Evolutionary conservation across 2,797 vertebrate species (phyloP).

Genomic region (Notolepis coatsorum): DNA sequence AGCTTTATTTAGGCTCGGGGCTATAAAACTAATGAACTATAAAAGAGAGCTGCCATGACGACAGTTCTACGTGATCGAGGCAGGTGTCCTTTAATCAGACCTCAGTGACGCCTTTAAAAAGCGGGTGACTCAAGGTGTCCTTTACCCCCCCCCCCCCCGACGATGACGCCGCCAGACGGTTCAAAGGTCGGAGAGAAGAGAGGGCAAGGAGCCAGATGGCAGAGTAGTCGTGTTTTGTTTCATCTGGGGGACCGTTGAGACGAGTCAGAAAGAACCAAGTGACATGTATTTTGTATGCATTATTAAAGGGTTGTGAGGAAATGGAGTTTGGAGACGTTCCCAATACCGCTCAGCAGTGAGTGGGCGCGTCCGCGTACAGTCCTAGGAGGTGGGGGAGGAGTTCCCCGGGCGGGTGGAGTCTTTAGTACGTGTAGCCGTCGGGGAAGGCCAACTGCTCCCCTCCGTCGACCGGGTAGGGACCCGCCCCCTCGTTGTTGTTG

Average conservation of each 20-base stretch:
- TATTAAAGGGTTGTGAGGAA: background rate
- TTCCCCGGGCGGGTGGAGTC: slow-evolving; percentile 11
- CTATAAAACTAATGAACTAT: background rate
- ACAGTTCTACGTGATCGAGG: background rate
- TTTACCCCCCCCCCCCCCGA: too few relatives aligned
- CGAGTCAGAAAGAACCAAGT: too few relatives aligned
- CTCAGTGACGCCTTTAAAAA: too few relatives aligned
- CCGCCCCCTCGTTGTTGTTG: slow-evolving; percentile 87
- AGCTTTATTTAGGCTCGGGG: too few relatives aligned
- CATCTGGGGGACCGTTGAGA: background rate
- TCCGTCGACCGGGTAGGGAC: slow-evolving; percentile 84
- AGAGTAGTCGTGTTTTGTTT: background rate
- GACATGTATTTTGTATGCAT: too few relatives aligned
- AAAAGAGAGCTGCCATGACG: background rate
- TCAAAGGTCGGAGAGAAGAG: slow-evolving; percentile 48
- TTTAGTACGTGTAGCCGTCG: slow-evolving; percentile 89
- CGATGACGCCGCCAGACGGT: slow-evolving; percentile 33
- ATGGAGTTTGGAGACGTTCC: slow-evolving; percentile 10
- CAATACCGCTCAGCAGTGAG: slow-evolving; percentile 45
- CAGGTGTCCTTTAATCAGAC: background rate
- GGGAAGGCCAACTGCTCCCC: slow-evolving; percentile 81
- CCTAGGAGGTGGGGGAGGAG: too few relatives aligned
- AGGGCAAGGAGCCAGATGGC: background rate
- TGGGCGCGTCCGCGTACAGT: slow-evolving; percentile 1
- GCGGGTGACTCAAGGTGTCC: too few relatives aligned